phyloP scores from a whole-genome alignment of 2,888 invertebrate species.

The Ophion obscuratus region DNA sequence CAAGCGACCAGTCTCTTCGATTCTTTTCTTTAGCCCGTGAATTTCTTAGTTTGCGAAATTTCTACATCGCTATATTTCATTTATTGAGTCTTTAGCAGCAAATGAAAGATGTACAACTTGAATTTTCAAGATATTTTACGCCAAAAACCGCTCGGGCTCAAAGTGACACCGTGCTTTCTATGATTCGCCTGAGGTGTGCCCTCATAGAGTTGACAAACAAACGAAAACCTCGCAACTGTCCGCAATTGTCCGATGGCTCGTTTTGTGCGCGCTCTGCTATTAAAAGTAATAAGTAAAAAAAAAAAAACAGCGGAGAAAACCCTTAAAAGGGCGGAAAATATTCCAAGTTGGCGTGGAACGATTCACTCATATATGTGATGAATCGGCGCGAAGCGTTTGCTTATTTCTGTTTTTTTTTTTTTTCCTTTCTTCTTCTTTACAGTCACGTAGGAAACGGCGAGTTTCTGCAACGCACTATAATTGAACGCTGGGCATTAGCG shows the following conservation, averaged over 20 bases:
- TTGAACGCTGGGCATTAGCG: slow-evolving; percentile 55
- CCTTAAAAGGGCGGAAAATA: background rate
- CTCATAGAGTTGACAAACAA: too few species aligned
- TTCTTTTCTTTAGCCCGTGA: too few species aligned
- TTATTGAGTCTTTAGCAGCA: too few species aligned
- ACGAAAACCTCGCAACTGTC: too few species aligned
- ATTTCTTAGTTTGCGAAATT: background rate
- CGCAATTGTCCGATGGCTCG: background rate
- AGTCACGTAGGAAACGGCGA: slow-evolving; percentile 80
- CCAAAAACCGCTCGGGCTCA: too few species aligned
- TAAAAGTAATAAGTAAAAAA: background rate
- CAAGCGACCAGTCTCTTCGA: too few species aligned
- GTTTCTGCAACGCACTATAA: slow-evolving; percentile 82
- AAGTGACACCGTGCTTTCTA: too few species aligned
- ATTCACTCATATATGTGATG: slow-evolving; percentile 47
- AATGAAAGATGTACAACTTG: too few species aligned
- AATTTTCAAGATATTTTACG: too few species aligned
- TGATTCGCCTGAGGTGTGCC: too few species aligned
- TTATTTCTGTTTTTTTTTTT: slow-evolving; percentile 12
- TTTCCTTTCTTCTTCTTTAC: slow-evolving; percentile 70
- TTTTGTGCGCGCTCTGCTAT: background rate
- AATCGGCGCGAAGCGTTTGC: slow-evolving; percentile 43
- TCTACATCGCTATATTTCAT: too few species aligned
- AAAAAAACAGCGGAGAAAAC: background rate
- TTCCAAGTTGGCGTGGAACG: too few species aligned